Percentiles rank a stretch among this genome's conserved stretches.
These are phyloP conservation scores for Himalopsyche japonica DNA, from an alignment of 2,888 invertebrate species.

Conservation along the genomic window DNA sequence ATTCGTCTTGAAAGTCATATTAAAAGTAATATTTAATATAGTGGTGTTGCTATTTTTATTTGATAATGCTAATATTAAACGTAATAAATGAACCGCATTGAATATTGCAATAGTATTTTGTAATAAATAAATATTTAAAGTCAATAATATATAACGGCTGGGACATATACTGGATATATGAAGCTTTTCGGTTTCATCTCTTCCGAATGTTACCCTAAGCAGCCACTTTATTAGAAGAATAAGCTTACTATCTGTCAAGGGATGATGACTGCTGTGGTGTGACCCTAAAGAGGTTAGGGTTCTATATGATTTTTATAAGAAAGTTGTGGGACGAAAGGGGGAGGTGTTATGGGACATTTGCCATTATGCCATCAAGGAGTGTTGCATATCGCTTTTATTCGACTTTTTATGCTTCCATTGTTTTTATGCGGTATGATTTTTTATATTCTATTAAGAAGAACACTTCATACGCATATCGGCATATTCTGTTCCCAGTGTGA, in stretches of 20 bases:
- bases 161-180: neutral
- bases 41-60: no score
- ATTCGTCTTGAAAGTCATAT: no score
- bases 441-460: neutral
- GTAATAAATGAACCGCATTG: no score
- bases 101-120: no score
- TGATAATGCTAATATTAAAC: no score
- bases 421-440: neutral
- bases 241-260: slow-evolving; percentile 31
- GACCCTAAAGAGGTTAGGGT: slow-evolving; percentile 7
- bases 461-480: no score
- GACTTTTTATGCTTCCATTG: neutral
- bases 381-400: neutral
- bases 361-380: neutral
- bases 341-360: neutral
- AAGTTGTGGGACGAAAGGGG: neutral
- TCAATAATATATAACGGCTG: neutral
- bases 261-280: slow-evolving; percentile 23
- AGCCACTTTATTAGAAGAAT: slow-evolving; percentile 38
- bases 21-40: no score
- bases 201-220: slow-evolving; percentile 5
- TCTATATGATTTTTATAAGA: slow-evolving; percentile 3
- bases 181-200: neutral
- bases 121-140: neutral
- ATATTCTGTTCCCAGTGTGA: no score